phyloP scores from a whole-genome alignment of 2,797 vertebrate species.

The Potorous gilbertii region DNA sequence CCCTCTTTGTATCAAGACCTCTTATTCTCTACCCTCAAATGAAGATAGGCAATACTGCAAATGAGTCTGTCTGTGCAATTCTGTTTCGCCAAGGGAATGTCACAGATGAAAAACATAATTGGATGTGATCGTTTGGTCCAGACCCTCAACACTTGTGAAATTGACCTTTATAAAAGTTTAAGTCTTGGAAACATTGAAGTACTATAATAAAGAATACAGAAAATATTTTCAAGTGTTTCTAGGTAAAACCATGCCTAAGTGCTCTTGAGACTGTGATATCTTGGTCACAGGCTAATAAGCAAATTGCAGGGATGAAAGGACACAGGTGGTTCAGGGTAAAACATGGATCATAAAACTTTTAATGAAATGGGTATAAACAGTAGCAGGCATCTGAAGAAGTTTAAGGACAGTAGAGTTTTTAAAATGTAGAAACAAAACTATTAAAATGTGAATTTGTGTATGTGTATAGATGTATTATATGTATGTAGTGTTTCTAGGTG shows the following conservation, averaged over 20 bases:
- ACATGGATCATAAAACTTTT: neutral
- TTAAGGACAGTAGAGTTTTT: neutral
- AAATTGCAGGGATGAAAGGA: neutral
- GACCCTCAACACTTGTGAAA: neutral
- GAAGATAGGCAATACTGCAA: neutral
- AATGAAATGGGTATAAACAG: slow-evolving; percentile 10
- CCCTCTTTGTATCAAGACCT: neutral
- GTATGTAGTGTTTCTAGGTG: neutral
- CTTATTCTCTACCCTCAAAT: neutral
- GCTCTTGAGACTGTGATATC: slow-evolving; percentile 18
- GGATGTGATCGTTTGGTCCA: neutral
- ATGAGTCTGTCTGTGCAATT: neutral
- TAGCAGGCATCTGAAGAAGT: slow-evolving; percentile 10
- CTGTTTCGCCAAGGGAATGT: slow-evolving; percentile 3
- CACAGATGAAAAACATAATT: neutral
- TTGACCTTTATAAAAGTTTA: neutral
- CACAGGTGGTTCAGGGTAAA: neutral
- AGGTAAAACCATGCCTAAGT: neutral
- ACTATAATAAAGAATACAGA: slow-evolving; percentile 17
- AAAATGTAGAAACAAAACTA: neutral
- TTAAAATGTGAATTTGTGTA: neutral
- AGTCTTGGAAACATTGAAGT: neutral
- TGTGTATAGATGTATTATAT: neutral
- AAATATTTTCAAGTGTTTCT: slow-evolving; percentile 7
- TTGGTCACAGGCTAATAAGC: neutral